Evolutionary conservation across 2,797 vertebrate species (phyloP), one percentile per base, ranked within the genome.

Genomic region (Chaetophractus vellerosus): DNA sequence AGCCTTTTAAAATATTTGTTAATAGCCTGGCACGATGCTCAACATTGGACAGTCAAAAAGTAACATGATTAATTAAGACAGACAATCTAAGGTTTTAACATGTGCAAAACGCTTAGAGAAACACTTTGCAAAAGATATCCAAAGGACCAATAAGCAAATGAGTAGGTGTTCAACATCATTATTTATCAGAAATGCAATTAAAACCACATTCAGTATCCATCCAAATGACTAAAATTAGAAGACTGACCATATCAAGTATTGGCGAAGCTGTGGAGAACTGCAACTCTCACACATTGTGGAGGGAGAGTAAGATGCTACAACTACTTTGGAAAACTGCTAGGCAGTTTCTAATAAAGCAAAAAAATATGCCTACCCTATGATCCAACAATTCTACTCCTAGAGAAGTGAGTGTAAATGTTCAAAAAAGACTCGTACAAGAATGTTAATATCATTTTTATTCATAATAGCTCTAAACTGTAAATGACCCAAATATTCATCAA

Each of bases 1-100:
- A 86, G 86, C 6, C 75, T 96, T 92, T 87, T 36, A 79, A 95
- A 92, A 81, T 89, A 86, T 66, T 91, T 92, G 55, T 69, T 92
- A 78, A 91, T 90, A 81, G 36, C 66, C 69, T 87, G 45, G 68
- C 48, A 75, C 57, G 55, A 68, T 31, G 41, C n/a, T 74, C 57
- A 90, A 74, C 24, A 36, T 31, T 36, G 48, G 28, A 41, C 74
- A 66, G 94, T 91, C 66, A 90, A 88, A 95, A 91, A 68, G 45
- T 45, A 82, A 95, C 16, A 28, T 75, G 63, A 92, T 66, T 85
- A 78, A 48, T 89, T 57, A 81, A 87, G 26, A 86, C 3, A 72
- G 36, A 86, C 31, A 84, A 55, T 82, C 28, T 66, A 26, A 10
- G 18, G 52, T 83, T 91, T 79, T 81, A 16, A 90, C 88, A 90